Percentiles rank a stretch among this genome's conserved stretches.
These are phyloP conservation scores for Zelostemma sp. DNA, from an alignment of 1,140 invertebrate genomes.

Conservation along the genomic window DNA sequence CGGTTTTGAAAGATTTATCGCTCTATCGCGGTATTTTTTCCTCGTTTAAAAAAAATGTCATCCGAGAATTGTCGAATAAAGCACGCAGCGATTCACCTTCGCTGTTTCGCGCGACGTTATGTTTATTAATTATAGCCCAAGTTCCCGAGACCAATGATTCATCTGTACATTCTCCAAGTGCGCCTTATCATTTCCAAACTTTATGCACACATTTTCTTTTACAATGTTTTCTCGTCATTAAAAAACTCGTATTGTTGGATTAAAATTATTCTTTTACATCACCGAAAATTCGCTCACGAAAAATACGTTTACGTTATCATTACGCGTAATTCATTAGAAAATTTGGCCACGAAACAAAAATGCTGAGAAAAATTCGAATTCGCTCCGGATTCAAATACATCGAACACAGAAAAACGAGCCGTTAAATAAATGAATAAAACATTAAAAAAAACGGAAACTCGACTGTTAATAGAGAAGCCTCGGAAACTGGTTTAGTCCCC, in stretches of 20 bases:
- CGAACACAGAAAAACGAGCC: background rate
- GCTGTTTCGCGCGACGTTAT: constrained; percentile 10
- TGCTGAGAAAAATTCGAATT: background rate
- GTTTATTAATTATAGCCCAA: constrained; percentile 20
- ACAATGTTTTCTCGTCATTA: background rate
- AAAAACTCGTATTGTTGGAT: background rate
- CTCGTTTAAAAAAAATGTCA: background rate
- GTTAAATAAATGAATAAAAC: background rate
- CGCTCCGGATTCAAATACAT: no score
- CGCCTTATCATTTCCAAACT: constrained; percentile 3
- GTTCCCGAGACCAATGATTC: constrained; percentile 9
- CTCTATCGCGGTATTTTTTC: background rate
- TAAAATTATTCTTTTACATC: constrained; percentile 1
- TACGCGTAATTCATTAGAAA: no score
- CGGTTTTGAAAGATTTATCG: no score
- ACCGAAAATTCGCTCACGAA: no score
- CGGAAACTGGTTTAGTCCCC: background rate
- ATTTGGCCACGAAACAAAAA: no score
- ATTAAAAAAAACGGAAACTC: constrained; percentile 3
- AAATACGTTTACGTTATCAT: no score
- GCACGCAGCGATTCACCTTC: background rate
- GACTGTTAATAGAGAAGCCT: no score
- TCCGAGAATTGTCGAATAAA: background rate
- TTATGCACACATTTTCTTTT: constrained; percentile 1
- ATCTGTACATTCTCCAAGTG: constrained; percentile 1